Base-by-base conservation (phyloP, 2,888 invertebrate species). In the Eledona agricola region DNA sequence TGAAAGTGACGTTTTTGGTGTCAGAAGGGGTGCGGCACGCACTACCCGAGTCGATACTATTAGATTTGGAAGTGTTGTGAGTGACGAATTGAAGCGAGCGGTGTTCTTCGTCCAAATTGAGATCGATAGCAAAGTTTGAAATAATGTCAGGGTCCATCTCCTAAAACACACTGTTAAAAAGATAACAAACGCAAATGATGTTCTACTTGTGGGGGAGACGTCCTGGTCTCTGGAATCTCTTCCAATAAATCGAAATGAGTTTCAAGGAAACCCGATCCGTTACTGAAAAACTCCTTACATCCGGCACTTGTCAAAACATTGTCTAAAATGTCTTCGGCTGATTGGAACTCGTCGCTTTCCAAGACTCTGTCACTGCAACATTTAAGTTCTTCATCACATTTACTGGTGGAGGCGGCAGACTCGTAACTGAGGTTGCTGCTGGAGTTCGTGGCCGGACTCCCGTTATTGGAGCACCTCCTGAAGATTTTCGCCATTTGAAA, bases 251-350 rank as follows among this genome's bases (percentile, higher is more conserved):
- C 76, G 22, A 74, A 73, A 57, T 77, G 74, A 3, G 74, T 73
- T 55, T 76, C 77, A 46, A 77, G 57, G 47, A 76, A 73, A 9
- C 69, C 70, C 5, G 71, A 25, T 70, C 9, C 72, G 1, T 70
- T 69, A 47, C 70, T 72, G 60, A 77, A 76, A 51, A 72, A 76
- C 4, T 77, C 75, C 19, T 75, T 71, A 53, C 73, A 75, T 12
- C 72, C 70, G 1, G 76, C 76, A 31, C 71, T 72, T n/a, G 71
- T 65, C 32, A 76, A 60, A 1, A 76, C 75, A 45, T 72, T 69
- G 43, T 79, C 78, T 7, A 78, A 55, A 50, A 81, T 74, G 57
- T 81, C 81, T 66, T 83, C 82, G 1, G 81, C 82, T 0, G 82
- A 82, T 64, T 81, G 81, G 51, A 80, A 82, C 46, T 77, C 74